Conservation (phyloP, 2,888 invertebrate genomes). For the Helleia helle region DNA sequence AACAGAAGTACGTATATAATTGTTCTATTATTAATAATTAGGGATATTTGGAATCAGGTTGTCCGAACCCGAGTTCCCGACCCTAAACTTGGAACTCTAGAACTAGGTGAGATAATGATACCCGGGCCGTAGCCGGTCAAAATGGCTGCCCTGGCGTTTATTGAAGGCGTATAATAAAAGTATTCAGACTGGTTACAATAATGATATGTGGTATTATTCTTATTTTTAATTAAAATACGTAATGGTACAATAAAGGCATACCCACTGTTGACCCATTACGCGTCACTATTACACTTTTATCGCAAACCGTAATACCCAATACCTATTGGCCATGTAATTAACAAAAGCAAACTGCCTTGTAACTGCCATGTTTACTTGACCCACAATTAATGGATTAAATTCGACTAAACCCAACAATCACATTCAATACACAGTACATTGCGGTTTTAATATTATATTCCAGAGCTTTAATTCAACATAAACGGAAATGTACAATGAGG, state of each 20-base stretch:
- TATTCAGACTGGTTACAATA: too few relatives aligned
- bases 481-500: slow-evolving; percentile 23
- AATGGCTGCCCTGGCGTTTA: too few relatives aligned
- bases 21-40: too few relatives aligned
- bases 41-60: too few relatives aligned
- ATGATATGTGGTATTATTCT: too few relatives aligned
- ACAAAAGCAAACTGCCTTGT: slow-evolving; percentile 37
- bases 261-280: slow-evolving; percentile 53
- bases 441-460: background rate
- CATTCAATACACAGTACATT: background rate
- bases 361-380: slow-evolving; percentile 16
- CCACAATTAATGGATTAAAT: slow-evolving; percentile 2
- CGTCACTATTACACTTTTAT: slow-evolving; percentile 60
- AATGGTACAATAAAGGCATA: slow-evolving; percentile 44
- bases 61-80: too few relatives aligned
- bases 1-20: too few relatives aligned
- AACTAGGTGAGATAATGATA: too few relatives aligned
- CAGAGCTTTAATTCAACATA: background rate
- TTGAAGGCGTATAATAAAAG: too few relatives aligned
- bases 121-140: too few relatives aligned
- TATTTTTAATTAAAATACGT: slow-evolving; percentile 1
- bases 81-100: too few relatives aligned
- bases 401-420: background rate
- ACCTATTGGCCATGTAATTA: slow-evolving; percentile 54
- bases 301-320: slow-evolving; percentile 48